Evolutionary conservation across 2,797 vertebrate species (phyloP).

Genomic region (Allochrocebus solatus): DNA sequence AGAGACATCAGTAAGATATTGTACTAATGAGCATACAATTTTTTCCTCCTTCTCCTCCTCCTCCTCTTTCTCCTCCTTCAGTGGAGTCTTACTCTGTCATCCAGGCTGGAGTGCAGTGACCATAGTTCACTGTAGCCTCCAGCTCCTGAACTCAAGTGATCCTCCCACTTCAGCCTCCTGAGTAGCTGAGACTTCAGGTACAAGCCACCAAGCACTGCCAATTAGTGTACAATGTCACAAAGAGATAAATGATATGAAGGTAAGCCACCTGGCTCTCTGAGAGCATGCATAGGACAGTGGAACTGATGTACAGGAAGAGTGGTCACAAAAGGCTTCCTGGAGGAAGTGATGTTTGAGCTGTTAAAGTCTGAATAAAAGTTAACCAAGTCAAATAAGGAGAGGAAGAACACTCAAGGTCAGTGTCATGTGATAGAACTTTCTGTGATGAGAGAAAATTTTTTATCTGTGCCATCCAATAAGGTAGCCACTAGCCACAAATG

Average conservation of each 20-base stretch:
- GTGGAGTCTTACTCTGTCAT: not conserved
- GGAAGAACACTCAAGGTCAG: not conserved
- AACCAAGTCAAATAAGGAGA: not conserved
- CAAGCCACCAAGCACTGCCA: not conserved
- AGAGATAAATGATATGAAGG: not conserved
- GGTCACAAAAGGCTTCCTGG: constrained; percentile 42
- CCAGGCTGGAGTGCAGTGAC: not conserved
- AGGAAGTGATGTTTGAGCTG: not conserved
- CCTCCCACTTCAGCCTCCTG: not conserved
- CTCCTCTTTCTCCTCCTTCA: not conserved
- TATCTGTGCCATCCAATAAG: not conserved
- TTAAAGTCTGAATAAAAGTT: not conserved
- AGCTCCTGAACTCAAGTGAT: not conserved
- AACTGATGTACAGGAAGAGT: not conserved
- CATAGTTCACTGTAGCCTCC: not conserved
- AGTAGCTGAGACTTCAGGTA: not conserved
- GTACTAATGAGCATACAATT: not conserved
- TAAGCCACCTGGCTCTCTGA: not conserved
- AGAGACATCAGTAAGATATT: not conserved
- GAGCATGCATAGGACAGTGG: not conserved
- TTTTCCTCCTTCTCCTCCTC: not conserved
- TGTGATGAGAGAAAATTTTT: not conserved
- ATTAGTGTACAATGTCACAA: not conserved
- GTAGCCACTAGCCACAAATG: not conserved
- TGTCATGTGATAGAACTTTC: not conserved